Conservation (phyloP, 2,113 vertebrate genomes). For the Phalacrocorax pelagicus region DNA sequence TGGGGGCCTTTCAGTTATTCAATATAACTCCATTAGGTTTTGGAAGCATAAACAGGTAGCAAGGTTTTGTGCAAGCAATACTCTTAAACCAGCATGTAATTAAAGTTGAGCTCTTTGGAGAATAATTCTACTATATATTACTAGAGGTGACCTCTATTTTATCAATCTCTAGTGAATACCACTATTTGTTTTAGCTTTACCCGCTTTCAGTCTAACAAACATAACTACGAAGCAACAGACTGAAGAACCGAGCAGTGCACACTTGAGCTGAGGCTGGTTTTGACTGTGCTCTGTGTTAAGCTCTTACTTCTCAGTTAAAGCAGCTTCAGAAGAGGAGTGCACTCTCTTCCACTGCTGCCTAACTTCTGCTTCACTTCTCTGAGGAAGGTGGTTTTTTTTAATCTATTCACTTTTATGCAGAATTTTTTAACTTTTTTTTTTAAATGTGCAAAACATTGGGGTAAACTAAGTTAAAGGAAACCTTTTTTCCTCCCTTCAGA, state of each 20-base stretch:
- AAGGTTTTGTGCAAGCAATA: constrained; percentile 52
- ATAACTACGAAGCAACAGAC: not conserved
- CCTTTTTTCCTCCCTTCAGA: not conserved
- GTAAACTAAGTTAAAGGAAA: constrained; percentile 14
- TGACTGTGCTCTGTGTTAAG: not conserved
- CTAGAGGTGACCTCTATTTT: constrained; percentile 49
- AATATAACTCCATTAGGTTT: constrained; percentile 70
- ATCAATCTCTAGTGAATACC: constrained; percentile 25
- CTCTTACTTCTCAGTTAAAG: not conserved
- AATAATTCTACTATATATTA: constrained; percentile 11
- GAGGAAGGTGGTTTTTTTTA: not conserved
- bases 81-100: constrained; percentile 59
- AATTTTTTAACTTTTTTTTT: not conserved
- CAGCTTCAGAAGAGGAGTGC: not conserved
- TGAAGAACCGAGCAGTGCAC: not conserved
- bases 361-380: not conserved
- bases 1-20: constrained; percentile 62
- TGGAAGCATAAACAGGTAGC: constrained; percentile 66
- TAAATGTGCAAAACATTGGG: not conserved
- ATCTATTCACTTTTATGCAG: not conserved
- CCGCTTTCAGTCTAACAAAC: not conserved
- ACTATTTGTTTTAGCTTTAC: constrained; percentile 1
- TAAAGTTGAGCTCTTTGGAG: constrained; percentile 67
- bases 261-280: not conserved
- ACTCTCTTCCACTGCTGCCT: not conserved